These are phyloP conservation scores for Drosophila lutescens DNA, from an alignment of 2,888 invertebrate species.

Conservation along the genomic window DNA sequence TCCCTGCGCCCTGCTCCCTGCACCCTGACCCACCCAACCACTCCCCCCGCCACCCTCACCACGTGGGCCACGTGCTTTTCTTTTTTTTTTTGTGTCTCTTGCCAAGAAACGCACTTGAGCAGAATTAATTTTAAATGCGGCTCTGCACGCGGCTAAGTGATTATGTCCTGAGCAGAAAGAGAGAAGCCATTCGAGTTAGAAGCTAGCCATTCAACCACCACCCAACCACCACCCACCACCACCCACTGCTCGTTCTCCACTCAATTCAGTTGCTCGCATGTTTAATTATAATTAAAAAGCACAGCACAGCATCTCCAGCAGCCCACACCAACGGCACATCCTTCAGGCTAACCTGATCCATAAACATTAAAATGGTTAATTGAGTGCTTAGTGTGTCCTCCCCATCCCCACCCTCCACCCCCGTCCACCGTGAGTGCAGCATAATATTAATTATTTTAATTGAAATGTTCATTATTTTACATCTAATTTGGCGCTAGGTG, in stretches of 20 bases:
- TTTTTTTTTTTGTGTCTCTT: constrained; percentile 26
- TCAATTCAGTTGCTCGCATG: constrained; percentile 65
- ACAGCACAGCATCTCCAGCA: constrained; percentile 48
- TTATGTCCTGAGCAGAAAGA: constrained; percentile 59
- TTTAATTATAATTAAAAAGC: constrained; percentile 79
- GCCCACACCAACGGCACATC: constrained; percentile 48
- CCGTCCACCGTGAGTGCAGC: constrained; percentile 52
- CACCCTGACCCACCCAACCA: not conserved
- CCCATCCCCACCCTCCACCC: constrained; percentile 3
- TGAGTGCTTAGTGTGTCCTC: constrained; percentile 76
- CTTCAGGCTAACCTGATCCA: constrained; percentile 57
- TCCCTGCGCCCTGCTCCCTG: constrained; percentile 29
- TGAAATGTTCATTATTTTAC: constrained; percentile 81
- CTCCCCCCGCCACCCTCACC: constrained; percentile 33
- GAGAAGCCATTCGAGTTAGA: constrained; percentile 17
- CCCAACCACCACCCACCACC: constrained; percentile 37
- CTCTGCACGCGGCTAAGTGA: constrained; percentile 79
- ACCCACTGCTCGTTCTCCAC: constrained; percentile 17
- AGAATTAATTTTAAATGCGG: constrained; percentile 81
- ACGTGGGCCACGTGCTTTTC: constrained; percentile 61
- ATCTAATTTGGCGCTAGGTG: constrained; percentile 74
- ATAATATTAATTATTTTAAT: constrained; percentile 79
- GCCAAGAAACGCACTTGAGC: constrained; percentile 76
- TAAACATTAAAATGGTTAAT: constrained; percentile 81
- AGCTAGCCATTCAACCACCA: constrained; percentile 28